A percentile compares a stretch with the other conserved stretches of the same genome.
Evolutionary conservation across 2,797 vertebrate species (phyloP).

Genomic region (Trachops cirrhosus): DNA sequence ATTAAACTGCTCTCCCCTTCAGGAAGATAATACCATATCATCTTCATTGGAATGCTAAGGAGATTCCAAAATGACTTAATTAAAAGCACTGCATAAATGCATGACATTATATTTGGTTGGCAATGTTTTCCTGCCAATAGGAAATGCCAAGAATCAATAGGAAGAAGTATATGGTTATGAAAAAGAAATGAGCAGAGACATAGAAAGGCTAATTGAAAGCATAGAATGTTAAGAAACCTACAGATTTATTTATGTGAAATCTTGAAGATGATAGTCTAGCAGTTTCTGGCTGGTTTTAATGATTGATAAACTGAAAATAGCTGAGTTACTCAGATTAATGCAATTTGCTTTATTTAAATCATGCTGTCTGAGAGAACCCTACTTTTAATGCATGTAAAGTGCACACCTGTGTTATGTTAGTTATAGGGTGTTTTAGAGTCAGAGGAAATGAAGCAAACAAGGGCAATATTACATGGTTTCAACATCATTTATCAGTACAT

Average conservation of each 20-base stretch:
- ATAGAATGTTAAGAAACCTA: constrained; percentile 29
- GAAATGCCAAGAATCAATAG: constrained; percentile 47
- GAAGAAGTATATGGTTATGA: constrained; percentile 41
- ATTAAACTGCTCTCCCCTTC: not conserved
- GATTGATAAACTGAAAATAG: not conserved
- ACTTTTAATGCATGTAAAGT: not conserved
- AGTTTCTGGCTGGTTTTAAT: constrained; percentile 47
- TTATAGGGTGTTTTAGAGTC: not conserved
- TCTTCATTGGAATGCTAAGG: constrained; percentile 38
- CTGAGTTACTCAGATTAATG: not conserved
- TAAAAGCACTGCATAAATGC: constrained; percentile 64
- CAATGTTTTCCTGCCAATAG: constrained; percentile 45
- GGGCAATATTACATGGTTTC: not conserved
- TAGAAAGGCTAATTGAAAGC: constrained; percentile 59
- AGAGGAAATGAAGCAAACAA: not conserved
- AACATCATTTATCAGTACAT: not conserved
- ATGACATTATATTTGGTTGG: constrained; percentile 47
- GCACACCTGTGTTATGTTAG: not conserved
- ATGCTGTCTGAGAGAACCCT: not conserved
- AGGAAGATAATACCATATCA: not conserved
- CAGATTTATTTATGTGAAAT: constrained; percentile 49
- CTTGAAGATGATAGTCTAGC: constrained; percentile 39
- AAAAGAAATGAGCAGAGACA: constrained; percentile 56
- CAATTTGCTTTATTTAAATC: not conserved
- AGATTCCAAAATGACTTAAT: constrained; percentile 47